Evolutionary conservation across 2,888 invertebrate species (phyloP), one percentile per base, ranked within the genome.

Genomic region (Lasius fuliginosus): DNA sequence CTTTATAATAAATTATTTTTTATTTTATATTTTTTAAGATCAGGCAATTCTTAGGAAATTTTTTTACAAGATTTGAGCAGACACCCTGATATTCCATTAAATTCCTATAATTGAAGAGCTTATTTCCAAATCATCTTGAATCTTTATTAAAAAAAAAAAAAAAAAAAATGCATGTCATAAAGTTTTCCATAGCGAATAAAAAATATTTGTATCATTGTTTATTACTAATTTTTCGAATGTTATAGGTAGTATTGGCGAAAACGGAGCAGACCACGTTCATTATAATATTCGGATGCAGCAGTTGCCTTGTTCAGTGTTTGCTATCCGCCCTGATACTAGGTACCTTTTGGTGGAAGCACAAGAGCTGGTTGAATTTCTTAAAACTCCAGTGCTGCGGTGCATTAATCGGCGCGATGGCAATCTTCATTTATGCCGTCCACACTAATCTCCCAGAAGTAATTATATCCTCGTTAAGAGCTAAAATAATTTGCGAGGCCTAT

Each of bases 311-410:
- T 15, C 95, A 96, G 79, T 95, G 96, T 36, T 88, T 95, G 1
- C 87, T 96, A 33, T 95, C 96, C 4, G 95, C 95, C 18, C 90
- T 95, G 64, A 94, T 96, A 81, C 94, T 96, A 62, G 93, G 95
- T 11, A 94, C 95, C 11, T 95, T 95, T 87, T 96, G 96, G 95
- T 94, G 95, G 89, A 94, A 95, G 69, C 95, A 95, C 88, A 95
- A 95, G 60, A 96, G 95, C 84, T 96, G 96, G 92, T 94, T 97
- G 58, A 96, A 96, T 87, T 97, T 97, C 94, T 95, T 97, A 71
- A 97, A 97, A 94, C 95, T 97, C 90, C 97, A 97, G 93, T 97
- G 97, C 92, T 97, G 97, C 91, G 95, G 96, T 1, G 96, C 97
- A 18, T 95, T 97, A 82, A 96, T 97, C 58, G 97, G 97, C 92